These are phyloP conservation scores for Cyclophora albipunctata DNA, from an alignment of 2,888 invertebrate genomes.

Conservation along the genomic window DNA sequence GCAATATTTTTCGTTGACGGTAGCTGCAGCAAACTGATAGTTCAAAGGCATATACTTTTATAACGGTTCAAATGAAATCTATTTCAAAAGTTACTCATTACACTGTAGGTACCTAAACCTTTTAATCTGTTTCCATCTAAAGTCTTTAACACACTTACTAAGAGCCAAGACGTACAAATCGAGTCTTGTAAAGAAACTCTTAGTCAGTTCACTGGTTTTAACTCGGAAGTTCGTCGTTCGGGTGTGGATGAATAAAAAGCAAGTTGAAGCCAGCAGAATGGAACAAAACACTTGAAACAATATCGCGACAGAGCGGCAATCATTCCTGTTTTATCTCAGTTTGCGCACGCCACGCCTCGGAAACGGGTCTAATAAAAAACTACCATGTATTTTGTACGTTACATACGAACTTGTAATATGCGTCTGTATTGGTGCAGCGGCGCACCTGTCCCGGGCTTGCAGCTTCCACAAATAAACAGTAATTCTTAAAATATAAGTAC, in stretches of 20 bases:
- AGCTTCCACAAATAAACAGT: too few relatives aligned
- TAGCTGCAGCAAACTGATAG: too few relatives aligned
- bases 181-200: slow-evolving; percentile 27
- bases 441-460: slow-evolving; percentile 9
- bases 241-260: slow-evolving; percentile 55
- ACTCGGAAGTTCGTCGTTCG: slow-evolving; percentile 40
- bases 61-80: too few relatives aligned
- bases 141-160: too few relatives aligned
- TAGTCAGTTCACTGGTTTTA: slow-evolving; percentile 35
- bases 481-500: too few relatives aligned
- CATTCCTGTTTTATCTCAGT: slow-evolving; percentile 72
- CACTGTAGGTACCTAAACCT: too few relatives aligned
- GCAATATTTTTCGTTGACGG: too few relatives aligned
- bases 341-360: slow-evolving; percentile 65
- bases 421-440: slow-evolving; percentile 11
- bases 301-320: slow-evolving; percentile 70
- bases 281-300: slow-evolving; percentile 69
- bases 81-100: too few relatives aligned
- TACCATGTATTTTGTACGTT: slow-evolving; percentile 39
- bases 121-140: too few relatives aligned
- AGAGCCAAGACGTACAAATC: too few relatives aligned
- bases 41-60: too few relatives aligned
- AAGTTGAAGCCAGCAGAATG: slow-evolving; percentile 46
- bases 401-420: slow-evolving; percentile 18
- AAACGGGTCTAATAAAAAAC: slow-evolving; percentile 69